Percentiles rank a stretch among this genome's conserved stretches.
phyloP scores from a whole-genome alignment of 2,888 invertebrate genomes.

The Dorcus parallelipipedus region DNA sequence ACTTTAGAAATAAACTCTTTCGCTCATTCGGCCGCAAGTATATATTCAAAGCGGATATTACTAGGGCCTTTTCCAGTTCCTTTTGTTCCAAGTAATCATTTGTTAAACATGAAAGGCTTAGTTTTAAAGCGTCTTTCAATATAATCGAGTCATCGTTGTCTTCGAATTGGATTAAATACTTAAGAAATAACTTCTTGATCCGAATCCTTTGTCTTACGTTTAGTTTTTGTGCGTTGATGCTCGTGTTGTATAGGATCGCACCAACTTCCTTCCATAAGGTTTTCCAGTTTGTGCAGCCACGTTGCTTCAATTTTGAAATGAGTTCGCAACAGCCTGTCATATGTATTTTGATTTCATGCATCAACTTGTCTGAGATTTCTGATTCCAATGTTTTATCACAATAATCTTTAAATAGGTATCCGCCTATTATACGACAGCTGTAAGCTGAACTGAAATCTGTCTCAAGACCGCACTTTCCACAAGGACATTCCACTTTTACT shows the following conservation, averaged over 20 bases:
- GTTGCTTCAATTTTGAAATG: not conserved
- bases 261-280: constrained; percentile 2
- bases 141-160: constrained; percentile 8
- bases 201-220: not conserved
- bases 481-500: not conserved
- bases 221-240: not conserved
- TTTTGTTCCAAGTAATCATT: constrained; percentile 17
- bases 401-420: not conserved
- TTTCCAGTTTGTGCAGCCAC: constrained; percentile 4
- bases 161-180: constrained; percentile 19
- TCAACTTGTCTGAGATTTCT: not conserved
- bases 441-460: not conserved
- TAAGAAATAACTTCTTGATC: constrained; percentile 8
- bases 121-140: constrained; percentile 14
- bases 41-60: constrained; percentile 27
- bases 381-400: not conserved
- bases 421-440: not conserved
- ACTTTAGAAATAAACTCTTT: constrained; percentile 24
- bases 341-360: not conserved
- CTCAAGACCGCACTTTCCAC: not conserved
- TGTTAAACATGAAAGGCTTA: constrained; percentile 16
- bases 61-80: constrained; percentile 24
- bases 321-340: not conserved
- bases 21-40: constrained; percentile 22
- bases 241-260: constrained; percentile 3